phyloP scores from a whole-genome alignment of 2,888 invertebrate genomes.

The Gonocerus acuteangulatus region DNA sequence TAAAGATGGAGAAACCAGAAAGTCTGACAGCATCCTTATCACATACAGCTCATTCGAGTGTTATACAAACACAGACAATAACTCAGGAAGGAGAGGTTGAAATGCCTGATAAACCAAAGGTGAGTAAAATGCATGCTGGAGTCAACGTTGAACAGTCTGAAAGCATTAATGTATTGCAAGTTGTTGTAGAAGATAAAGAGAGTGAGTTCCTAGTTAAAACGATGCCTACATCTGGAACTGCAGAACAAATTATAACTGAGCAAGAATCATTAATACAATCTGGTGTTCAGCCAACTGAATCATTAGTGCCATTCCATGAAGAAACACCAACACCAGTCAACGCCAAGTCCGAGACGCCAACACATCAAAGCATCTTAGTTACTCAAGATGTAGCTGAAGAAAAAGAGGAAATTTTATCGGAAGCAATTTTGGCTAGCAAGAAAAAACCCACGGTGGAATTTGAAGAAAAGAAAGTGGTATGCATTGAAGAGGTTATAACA shows the following conservation, averaged over 20 bases:
- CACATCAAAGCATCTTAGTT: slow-evolving; percentile 41
- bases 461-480: slow-evolving; percentile 48
- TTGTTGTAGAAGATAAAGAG: slow-evolving; percentile 42
- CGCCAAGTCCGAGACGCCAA: slow-evolving; percentile 37
- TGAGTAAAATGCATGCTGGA: slow-evolving; percentile 42
- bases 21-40: slow-evolving; percentile 44
- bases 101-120: slow-evolving; percentile 37
- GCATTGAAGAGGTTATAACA: slow-evolving; percentile 50
- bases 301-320: slow-evolving; percentile 26
- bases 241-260: slow-evolving; percentile 36
- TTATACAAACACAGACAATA: slow-evolving; percentile 42
- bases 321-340: slow-evolving; percentile 29
- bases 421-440: slow-evolving; percentile 25
- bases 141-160: slow-evolving; percentile 49
- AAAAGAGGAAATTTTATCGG: slow-evolving; percentile 40
- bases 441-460: slow-evolving; percentile 39
- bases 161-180: slow-evolving; percentile 42
- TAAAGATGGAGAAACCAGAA: slow-evolving; percentile 44
- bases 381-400: slow-evolving; percentile 42
- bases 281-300: slow-evolving; percentile 38
- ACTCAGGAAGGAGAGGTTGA: slow-evolving; percentile 40
- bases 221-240: slow-evolving; percentile 38
- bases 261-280: slow-evolving; percentile 39
- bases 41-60: slow-evolving; percentile 42
- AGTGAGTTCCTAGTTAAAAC: slow-evolving; percentile 36